These are phyloP conservation scores for Poeciliopsis gracilis DNA, from an alignment of 2,797 vertebrate species.

Conservation along the genomic window DNA sequence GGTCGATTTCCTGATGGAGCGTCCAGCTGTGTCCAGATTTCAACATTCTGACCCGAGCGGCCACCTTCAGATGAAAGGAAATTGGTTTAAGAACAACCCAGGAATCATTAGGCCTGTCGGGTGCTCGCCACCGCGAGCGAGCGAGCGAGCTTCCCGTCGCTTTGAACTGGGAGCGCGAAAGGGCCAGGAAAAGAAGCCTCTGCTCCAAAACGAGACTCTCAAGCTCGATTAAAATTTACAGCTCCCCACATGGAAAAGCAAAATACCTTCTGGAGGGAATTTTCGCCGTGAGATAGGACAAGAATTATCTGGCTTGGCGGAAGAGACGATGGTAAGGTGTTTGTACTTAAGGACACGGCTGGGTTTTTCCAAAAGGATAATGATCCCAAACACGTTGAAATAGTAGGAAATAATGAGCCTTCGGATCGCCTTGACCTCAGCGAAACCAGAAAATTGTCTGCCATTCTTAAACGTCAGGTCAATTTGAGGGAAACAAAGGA, in stretches of 20 bases:
- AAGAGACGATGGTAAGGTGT: neutral
- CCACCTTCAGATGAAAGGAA: neutral
- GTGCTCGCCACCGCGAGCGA: neutral
- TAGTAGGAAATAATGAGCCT: neutral
- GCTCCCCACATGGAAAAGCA: conserved; percentile 1
- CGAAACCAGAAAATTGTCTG: neutral
- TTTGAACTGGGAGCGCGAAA: neutral
- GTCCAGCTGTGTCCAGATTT: neutral
- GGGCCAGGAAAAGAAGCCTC: neutral
- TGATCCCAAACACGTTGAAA: neutral
- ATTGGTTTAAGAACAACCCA: conserved; percentile 4
- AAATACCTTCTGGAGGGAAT: conserved; percentile 1
- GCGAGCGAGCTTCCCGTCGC: neutral
- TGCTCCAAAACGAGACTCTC: conserved; percentile 1
- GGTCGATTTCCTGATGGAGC: neutral
- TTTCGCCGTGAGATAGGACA: neutral
- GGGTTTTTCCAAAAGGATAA: conserved; percentile 1
- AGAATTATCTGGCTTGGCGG: neutral
- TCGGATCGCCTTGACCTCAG: neutral
- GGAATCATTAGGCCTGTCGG: neutral
- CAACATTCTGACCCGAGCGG: neutral
- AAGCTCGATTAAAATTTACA: conserved; percentile 11
- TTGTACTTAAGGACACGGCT: neutral
- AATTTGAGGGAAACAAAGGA: neutral
- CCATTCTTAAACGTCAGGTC: neutral